Conservation (phyloP, 2,797 vertebrate genomes). For the Megalops cyprinoides region DNA sequence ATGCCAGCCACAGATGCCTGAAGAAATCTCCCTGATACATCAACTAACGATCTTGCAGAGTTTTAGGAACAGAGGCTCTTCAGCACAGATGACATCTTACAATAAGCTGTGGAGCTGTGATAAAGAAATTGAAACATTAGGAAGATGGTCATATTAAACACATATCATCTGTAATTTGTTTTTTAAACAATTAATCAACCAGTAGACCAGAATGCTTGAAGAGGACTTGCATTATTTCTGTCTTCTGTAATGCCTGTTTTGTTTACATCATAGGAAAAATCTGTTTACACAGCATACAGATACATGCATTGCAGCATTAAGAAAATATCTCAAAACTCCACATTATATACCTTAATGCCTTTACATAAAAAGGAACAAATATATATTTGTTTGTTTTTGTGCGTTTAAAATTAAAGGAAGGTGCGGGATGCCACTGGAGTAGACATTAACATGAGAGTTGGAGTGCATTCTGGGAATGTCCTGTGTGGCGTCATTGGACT, state of each 20-base stretch:
- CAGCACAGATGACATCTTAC: not conserved
- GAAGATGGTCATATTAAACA: not conserved
- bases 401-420: conserved; percentile 75
- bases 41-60: not conserved
- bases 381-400: not conserved
- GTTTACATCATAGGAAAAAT: not conserved
- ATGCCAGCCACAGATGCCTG: conserved; percentile 14
- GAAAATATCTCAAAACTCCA: not conserved
- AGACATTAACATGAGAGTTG: conserved; percentile 97
- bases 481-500: conserved; percentile 95
- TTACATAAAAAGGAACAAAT: not conserved
- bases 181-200: not conserved
- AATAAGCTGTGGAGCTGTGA: no score
- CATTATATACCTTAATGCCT: not conserved
- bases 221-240: no score
- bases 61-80: not conserved
- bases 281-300: not conserved
- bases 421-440: conserved; percentile 93
- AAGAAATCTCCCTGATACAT: not conserved
- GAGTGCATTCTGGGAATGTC: conserved; percentile 96
- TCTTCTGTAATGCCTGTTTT: no score
- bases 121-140: not conserved
- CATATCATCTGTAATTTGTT: not conserved
- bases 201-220: not conserved
- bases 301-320: not conserved